Evolutionary conservation across 2,888 invertebrate genomes (phyloP), one percentile per base, ranked within the genome.

Genomic region (Melanargia galathea): DNA sequence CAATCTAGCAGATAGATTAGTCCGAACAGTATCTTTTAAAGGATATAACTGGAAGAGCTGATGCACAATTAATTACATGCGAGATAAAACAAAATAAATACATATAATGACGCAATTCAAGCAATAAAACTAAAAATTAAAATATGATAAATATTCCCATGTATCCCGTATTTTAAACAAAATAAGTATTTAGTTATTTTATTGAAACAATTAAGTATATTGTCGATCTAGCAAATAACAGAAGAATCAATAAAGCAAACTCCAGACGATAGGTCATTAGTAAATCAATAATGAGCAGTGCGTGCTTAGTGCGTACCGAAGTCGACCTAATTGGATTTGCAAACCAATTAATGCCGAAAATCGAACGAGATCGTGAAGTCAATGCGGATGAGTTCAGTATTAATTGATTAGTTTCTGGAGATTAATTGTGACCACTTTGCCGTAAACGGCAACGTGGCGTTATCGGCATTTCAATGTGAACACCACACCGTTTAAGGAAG

Each of bases 341-440:
- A 81, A 85, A 88, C 83, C 87, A 90, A 90, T 90, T 90, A 87
- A 86, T 86, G 84, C 76, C 79, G 80, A 83, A 83, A 83, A 85
- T 80, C 78, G 16, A 73, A 77, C 78, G 78, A 79, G 81, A 85
- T 82, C 83, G 81, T 82, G 75, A 83, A 86, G 84, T 86, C 85
- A 86, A 83, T 80, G 81, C 74, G 74, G 71, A 70, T 71, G 59
- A 60, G 64, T 75, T 79, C 77, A 79, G 77, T 81, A 77, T 81
- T 85, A 83, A 86, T 87, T 83, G 82, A 85, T 84, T 80, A 77
- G 80, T 76, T 74, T 73, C 71, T 67, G 51, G 59, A 64, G 68
- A 68, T 66, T 69, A 64, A 68, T 69, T 69, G 65, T 61, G 59
- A 63, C 64, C 61, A 54, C 60, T 64, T 59, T 62, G 48, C 24